These are phyloP conservation scores for Pseudonaja textilis DNA, from an alignment of 2,113 vertebrate genomes.

Conservation along the genomic window DNA sequence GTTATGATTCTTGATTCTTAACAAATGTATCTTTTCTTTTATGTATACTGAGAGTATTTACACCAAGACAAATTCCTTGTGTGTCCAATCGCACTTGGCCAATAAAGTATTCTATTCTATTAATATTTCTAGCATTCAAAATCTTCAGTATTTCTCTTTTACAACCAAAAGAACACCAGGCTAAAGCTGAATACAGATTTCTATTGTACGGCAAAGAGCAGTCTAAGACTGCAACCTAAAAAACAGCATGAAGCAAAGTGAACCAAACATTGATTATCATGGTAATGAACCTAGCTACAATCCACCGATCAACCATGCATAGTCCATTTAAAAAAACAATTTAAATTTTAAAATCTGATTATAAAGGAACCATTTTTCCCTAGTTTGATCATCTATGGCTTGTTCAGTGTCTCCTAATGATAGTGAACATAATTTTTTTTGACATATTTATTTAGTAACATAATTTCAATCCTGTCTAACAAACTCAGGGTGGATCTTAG, in stretches of 20 bases:
- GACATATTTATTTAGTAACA: background rate
- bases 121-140: background rate
- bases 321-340: background rate
- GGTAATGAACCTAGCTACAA: background rate
- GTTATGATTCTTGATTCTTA: too few relatives aligned
- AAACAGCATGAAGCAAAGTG: background rate
- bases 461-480: background rate
- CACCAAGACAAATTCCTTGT: too few relatives aligned
- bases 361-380: background rate
- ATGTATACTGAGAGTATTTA: too few relatives aligned
- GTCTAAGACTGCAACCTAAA: background rate
- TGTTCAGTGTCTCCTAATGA: background rate
- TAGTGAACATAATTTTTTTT: background rate
- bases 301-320: background rate
- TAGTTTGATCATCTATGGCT: background rate
- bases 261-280: background rate
- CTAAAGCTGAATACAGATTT: background rate
- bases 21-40: too few relatives aligned
- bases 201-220: background rate
- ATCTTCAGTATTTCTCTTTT: background rate
- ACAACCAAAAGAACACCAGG: background rate
- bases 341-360: background rate
- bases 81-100: too few relatives aligned
- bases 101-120: too few relatives aligned
- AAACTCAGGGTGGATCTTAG: background rate